Evolutionary conservation across 2,888 invertebrate genomes (phyloP).

Genomic region (Amblyteles armatorius): DNA sequence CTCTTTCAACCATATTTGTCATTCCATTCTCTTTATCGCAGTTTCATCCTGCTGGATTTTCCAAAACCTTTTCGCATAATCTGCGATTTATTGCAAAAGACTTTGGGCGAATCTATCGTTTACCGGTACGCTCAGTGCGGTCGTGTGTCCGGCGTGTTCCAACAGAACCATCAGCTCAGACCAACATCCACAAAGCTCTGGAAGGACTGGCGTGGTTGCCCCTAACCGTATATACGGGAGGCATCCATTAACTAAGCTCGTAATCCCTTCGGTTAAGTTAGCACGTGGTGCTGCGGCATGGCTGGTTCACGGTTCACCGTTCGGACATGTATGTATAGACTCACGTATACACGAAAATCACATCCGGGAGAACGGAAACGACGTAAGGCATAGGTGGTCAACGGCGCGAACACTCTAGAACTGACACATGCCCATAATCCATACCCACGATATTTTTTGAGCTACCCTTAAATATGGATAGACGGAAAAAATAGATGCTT

Average conservation of each 20-base stretch:
- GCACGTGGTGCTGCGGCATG: constrained; percentile 80
- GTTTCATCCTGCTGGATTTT: constrained; percentile 27
- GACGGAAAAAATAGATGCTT: not conserved
- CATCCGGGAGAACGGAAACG: constrained; percentile 7
- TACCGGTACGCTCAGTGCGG: constrained; percentile 64
- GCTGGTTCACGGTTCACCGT: constrained; percentile 76
- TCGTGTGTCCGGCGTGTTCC: constrained; percentile 55
- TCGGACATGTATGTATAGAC: constrained; percentile 40
- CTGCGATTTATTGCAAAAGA: constrained; percentile 78
- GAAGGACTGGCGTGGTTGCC: constrained; percentile 48
- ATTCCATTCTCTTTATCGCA: constrained; percentile 20
- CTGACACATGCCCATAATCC: not conserved
- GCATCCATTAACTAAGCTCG: constrained; percentile 84
- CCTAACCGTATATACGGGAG: constrained; percentile 73
- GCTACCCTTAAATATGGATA: not conserved
- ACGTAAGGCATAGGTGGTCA: constrained; percentile 17
- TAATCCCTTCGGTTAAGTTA: constrained; percentile 84
- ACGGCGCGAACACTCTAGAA: constrained; percentile 13
- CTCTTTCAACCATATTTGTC: constrained; percentile 6
- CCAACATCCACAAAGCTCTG: constrained; percentile 58
- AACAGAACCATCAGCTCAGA: constrained; percentile 44
- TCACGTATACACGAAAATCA: constrained; percentile 13
- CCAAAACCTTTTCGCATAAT: constrained; percentile 61
- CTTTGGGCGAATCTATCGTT: constrained; percentile 78
- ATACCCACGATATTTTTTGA: not conserved